Evolutionary conservation across 92 coral and sea anemone genomes (phyloP), one percentile per base, ranked within the genome.

Genomic region (Muricea muricata): DNA sequence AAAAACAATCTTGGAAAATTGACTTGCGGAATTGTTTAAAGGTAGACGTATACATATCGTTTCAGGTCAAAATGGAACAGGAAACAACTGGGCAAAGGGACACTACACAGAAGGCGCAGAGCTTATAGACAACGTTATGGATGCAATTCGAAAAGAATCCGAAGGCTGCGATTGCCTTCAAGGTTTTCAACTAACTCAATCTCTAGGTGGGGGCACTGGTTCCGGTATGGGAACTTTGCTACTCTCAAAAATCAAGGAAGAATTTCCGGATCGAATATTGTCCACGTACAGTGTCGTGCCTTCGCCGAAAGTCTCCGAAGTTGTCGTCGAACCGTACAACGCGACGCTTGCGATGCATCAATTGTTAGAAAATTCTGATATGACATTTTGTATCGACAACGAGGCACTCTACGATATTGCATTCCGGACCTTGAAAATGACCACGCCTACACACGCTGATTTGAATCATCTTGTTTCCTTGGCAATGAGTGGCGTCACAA

Each of bases 101-200:
- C 98, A 94, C 83, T 94, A 94, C 96, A 94, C 98, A 33, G 97
- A 94, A 89, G 98, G 98, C 46, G 97, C 98, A 15, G 97, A 92
- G 58, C 72, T 94, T 11, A 97, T 94, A 73, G 98, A 94, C 87
- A 93, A 97, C 12, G 98, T 94, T 68, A 94, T 94, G 54, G 98
- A 94, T 91, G 93, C 93, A 6, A 97, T 94, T 17, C 97, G 98
- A 29, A 94, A 94, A 79, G 98, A 94, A 73, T 96, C 98, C 23
- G 98, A 94, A 82, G 91, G 98, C 89, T 94, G 98, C 76, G 98
- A 94, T 45, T 94, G 98, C 73, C 86, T 94, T 42, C 98, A 94
- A 90, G 98, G 98, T 26, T 94, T 94, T 85, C 98, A 94, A 82
- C 97, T 94, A 52, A 94, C 98, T 65, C 98, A 94, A 84, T 94